Conservation (phyloP, 2,797 vertebrate species). For the Sebastes oblongus region DNA sequence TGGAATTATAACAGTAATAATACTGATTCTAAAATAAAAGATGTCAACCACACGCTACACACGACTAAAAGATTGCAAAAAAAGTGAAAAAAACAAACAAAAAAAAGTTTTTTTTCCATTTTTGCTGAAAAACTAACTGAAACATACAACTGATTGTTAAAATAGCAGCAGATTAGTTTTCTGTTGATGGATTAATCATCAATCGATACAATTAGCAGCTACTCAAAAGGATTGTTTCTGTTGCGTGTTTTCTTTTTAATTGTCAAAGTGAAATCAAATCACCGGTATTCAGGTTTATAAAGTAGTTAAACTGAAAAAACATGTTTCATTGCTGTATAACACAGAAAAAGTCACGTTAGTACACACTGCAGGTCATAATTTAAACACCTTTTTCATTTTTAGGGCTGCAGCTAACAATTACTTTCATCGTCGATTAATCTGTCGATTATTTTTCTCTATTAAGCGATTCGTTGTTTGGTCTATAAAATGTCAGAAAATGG, state of each 20-base stretch:
- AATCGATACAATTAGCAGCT: neutral
- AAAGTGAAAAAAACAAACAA: neutral
- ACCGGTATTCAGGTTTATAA: neutral
- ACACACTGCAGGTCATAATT: neutral
- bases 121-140: neutral
- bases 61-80: too few species aligned
- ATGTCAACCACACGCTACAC: too few species aligned
- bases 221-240: neutral
- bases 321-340: neutral
- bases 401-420: too few species aligned
- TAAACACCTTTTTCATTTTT: neutral
- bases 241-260: neutral
- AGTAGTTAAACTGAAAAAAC: neutral
- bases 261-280: neutral
- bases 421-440: too few species aligned
- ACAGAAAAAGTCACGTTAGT: neutral
- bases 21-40: too few species aligned
- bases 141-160: neutral
- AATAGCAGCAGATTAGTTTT: neutral
- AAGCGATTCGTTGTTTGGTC: too few species aligned
- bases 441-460: too few species aligned
- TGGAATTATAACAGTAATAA: too few species aligned
- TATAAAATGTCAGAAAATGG: too few species aligned
- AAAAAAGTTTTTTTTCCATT: neutral
- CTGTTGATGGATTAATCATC: too few species aligned